Percentiles rank a stretch among this genome's conserved stretches.
Evolutionary conservation across 2,888 invertebrate genomes (phyloP).

Genomic region (Lypha dubia): DNA sequence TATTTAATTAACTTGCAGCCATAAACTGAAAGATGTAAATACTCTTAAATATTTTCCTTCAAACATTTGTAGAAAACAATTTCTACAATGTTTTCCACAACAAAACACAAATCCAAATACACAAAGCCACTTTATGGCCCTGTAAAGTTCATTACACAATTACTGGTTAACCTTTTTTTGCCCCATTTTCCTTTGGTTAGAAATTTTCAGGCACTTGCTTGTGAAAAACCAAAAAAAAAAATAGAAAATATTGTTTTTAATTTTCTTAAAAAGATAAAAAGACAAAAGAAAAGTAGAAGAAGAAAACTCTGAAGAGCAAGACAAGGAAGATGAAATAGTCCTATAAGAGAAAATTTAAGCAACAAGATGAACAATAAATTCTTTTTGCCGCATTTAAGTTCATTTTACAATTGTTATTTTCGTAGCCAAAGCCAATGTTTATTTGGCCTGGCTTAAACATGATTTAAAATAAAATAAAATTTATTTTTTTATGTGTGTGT

Average conservation of each 20-base stretch:
- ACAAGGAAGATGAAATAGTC: neutral
- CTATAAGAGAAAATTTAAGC: neutral
- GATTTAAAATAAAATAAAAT: neutral
- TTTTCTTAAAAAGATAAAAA: neutral
- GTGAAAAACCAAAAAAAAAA: neutral
- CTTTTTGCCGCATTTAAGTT: neutral
- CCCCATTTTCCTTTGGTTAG: neutral
- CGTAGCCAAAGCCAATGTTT: neutral
- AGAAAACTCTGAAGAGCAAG: no score
- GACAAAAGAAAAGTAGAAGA: no score
- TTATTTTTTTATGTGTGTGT: no score
- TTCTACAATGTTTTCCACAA: neutral
- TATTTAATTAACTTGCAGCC: slow-evolving; percentile 53
- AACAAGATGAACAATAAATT: neutral
- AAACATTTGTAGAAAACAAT: neutral
- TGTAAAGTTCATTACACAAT: neutral
- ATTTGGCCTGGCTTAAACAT: neutral
- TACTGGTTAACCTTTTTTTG: neutral
- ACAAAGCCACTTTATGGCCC: neutral
- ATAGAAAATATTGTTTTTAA: neutral
- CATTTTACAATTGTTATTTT: neutral
- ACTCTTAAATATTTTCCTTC: neutral
- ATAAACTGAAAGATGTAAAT: slow-evolving; percentile 36
- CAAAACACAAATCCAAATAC: neutral
- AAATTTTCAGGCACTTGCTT: slow-evolving; percentile 1